Evolutionary conservation across 1,140 invertebrate genomes (phyloP).

Genomic region (Rhopalosiphum maidis): DNA sequence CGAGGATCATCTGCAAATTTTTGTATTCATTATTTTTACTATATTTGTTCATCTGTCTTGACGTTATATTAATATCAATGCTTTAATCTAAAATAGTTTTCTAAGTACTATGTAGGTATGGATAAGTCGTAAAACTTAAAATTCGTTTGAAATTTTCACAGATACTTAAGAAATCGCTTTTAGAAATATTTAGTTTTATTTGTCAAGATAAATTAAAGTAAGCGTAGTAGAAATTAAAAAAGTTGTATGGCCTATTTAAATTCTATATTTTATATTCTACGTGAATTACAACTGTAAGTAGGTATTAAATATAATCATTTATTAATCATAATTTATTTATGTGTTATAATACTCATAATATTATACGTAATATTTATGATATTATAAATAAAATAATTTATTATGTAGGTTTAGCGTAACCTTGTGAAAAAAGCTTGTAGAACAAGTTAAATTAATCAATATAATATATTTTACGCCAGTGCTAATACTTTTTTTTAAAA

Average conservation of each 20-base stretch:
- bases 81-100: neutral
- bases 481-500: neutral
- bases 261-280: neutral
- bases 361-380: too few species aligned
- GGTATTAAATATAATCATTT: neutral
- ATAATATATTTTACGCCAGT: neutral
- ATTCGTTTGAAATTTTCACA: neutral
- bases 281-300: neutral
- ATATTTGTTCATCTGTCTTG: neutral
- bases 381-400: neutral
- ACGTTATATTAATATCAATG: neutral
- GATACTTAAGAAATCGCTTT: neutral
- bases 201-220: neutral
- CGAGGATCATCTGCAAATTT: neutral
- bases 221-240: neutral
- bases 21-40: neutral
- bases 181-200: neutral
- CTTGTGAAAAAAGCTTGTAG: neutral
- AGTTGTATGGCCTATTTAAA: neutral
- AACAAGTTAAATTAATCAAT: neutral
- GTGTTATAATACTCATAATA: too few species aligned
- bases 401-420: neutral
- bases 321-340: neutral
- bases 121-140: too few species aligned
- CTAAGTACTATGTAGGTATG: neutral